These are phyloP conservation scores for Drosophila recens DNA, from an alignment of 2,888 invertebrate species.

Conservation along the genomic window DNA sequence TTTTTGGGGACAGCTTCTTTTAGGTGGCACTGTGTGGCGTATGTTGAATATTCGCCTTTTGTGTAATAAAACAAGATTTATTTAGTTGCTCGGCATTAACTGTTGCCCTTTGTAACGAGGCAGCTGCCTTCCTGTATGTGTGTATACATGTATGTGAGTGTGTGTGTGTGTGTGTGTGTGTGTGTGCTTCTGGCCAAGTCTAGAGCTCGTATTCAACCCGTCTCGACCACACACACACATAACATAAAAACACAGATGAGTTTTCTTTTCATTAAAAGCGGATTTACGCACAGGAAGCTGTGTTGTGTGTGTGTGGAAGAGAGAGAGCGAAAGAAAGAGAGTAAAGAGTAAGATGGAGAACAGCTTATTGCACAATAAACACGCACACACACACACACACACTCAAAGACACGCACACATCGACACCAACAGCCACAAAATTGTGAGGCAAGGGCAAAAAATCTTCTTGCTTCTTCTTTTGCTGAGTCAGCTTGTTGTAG, in stretches of 20 bases:
- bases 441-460: conserved; percentile 52
- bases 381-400: conserved; percentile 31
- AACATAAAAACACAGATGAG: conserved; percentile 67
- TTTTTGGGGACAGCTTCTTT: background rate
- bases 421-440: conserved; percentile 31
- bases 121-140: conserved; percentile 23
- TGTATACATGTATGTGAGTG: conserved; percentile 2
- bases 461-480: conserved; percentile 23
- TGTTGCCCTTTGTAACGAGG: conserved; percentile 76
- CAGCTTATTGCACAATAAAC: conserved; percentile 78
- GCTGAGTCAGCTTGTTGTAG: conserved; percentile 70
- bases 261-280: conserved; percentile 82
- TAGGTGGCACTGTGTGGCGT: conserved; percentile 15
- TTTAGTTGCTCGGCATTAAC: conserved; percentile 77
- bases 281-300: conserved; percentile 70
- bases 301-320: background rate
- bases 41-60: conserved; percentile 25
- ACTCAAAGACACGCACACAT: conserved; percentile 26
- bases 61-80: conserved; percentile 80
- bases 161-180: conserved; percentile 20
- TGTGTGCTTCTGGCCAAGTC: conserved; percentile 14
- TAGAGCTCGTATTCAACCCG: conserved; percentile 25
- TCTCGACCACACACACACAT: conserved; percentile 37
- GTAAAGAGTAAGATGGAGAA: conserved; percentile 39
- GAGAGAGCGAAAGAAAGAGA: background rate